Conservation (phyloP, 2,113 vertebrate species). For the Ailurus styani region DNA sequence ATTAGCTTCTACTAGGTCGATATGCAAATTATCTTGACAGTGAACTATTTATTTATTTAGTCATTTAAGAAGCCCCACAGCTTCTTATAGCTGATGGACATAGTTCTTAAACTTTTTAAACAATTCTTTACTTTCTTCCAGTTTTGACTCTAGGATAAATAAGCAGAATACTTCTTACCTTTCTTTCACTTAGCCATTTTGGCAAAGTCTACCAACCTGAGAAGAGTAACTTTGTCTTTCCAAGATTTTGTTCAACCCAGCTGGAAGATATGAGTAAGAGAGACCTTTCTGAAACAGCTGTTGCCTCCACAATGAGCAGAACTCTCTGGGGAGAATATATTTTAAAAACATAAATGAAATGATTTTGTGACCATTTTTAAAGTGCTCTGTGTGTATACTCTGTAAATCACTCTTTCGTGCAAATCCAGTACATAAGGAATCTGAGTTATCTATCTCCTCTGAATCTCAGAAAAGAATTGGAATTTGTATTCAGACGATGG, state of each 20-base stretch:
- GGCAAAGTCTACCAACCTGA: neutral
- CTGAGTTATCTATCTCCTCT: neutral
- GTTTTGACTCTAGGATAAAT: neutral
- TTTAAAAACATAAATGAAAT: conserved; percentile 50
- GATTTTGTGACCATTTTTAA: neutral
- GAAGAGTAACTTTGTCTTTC: neutral
- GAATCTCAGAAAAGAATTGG: neutral
- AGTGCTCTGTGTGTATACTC: neutral
- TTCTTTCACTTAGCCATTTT: neutral
- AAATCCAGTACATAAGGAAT: neutral
- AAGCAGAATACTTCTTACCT: neutral
- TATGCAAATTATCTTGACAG: neutral
- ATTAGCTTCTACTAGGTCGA: neutral
- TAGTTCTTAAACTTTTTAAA: neutral
- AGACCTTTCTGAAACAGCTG: conserved; percentile 27
- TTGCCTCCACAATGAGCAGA: neutral
- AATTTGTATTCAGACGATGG: conserved; percentile 42
- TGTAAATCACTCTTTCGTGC: neutral
- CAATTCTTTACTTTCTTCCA: neutral
- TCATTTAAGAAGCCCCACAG: neutral
- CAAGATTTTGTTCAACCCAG: neutral
- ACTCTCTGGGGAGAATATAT: neutral
- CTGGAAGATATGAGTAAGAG: conserved; percentile 16
- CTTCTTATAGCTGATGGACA: neutral
- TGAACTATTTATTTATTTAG: neutral